Conservation (phyloP, 2,888 invertebrate species). For the Mythimna vitellina region DNA sequence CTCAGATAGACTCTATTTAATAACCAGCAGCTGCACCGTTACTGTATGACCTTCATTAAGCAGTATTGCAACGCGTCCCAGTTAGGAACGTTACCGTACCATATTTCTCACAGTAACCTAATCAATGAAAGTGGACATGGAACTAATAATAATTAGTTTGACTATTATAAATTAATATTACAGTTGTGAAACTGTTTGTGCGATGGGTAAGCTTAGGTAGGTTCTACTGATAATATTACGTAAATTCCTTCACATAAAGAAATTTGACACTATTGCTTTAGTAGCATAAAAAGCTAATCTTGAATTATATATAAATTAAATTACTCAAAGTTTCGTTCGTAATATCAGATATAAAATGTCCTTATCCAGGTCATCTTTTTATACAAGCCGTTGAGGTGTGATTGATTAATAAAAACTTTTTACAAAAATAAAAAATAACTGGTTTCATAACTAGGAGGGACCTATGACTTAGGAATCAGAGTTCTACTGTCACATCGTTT, state of each 20-base stretch:
- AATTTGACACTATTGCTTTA: not conserved
- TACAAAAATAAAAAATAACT: too few species aligned
- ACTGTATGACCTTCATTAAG: conserved; percentile 72
- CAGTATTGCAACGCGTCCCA: conserved; percentile 71
- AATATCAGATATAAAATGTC: too few species aligned
- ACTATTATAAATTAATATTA: conserved; percentile 4
- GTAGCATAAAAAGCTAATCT: too few species aligned
- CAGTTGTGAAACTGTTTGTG: not conserved
- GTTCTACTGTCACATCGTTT: too few species aligned
- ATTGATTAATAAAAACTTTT: too few species aligned
- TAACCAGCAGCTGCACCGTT: conserved; percentile 75
- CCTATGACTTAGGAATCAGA: too few species aligned
- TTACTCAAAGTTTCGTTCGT: too few species aligned
- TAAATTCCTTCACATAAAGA: not conserved
- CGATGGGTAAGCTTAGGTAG: too few species aligned
- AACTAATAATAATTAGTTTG: conserved; percentile 45
- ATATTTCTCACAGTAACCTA: conserved; percentile 67
- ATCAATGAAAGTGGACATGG: conserved; percentile 60
- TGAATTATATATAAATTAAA: too few species aligned
- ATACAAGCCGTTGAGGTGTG: too few species aligned
- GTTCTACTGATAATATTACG: not conserved
- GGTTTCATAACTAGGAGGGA: too few species aligned
- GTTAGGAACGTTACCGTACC: conserved; percentile 67
- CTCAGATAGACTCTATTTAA: conserved; percentile 67
- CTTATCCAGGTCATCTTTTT: too few species aligned